Base-by-base conservation (phyloP, 2,888 invertebrate species). In the Carcina quercana region DNA sequence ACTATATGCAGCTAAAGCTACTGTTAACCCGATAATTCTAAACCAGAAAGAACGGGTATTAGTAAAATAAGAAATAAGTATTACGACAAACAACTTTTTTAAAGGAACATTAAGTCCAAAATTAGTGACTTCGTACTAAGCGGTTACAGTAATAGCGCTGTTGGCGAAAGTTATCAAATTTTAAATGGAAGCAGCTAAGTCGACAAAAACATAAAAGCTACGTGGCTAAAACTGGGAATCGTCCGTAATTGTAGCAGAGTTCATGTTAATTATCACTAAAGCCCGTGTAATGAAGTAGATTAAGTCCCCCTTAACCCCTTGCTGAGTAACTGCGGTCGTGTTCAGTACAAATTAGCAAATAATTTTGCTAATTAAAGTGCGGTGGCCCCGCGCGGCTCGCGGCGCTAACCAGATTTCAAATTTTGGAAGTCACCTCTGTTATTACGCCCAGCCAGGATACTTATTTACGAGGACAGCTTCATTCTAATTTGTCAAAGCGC, bases 261-360 rank as follows among this genome's bases (percentile, higher is more conserved):
- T 53, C 52, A 48, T 56, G 62, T 59, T 70, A 69, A 74, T 71
- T 68, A 62, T 65, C 54, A 60, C 55, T 63, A 59, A 63, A 65
- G 51, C 53, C 59, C 39, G 53, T 56, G 58, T 70, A 71, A 75
- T 68, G 64, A 66, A 70, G 63, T 62, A 63, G 64, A 71, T 73
- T 71, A 72, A 54, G 57, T 57, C 55, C 50, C 44, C 45, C 40
- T 46, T 51, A 59, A 56, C 64, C 63, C 59, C 49, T 59, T 56
- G 55, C 59, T 47, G 50, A 58, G 59, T 62, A 51, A 54, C 50
- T 53, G 59, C 49, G 60, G 64, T 53, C 57, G 59, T 61, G 65
- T 64, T 63, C 57, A 47, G 57, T 58, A 59, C 64, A 71, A 79
- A 76, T 76, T 72, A 72, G 64, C 72, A 61, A 74, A 75, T 75